A percentile compares a stretch with the other conserved stretches of the same genome.
phyloP scores from a whole-genome alignment of 2,113 vertebrate species.

The Forbesichthys papilliferus region DNA sequence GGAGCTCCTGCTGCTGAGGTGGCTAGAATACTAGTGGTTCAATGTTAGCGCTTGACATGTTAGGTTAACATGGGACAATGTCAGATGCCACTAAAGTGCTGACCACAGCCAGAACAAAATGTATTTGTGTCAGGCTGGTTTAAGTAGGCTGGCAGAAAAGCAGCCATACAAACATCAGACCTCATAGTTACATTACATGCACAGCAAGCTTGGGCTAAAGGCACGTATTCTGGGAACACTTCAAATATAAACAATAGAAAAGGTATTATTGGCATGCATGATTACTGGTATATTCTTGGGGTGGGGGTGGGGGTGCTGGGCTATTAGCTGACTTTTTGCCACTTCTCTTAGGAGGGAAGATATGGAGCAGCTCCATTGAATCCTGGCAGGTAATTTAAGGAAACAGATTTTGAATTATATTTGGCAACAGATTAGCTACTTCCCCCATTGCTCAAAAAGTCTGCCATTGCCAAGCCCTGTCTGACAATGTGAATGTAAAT shows the following conservation, averaged over 20 bases:
- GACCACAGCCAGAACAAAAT: conserved; percentile 56
- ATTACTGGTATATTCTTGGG: conserved; percentile 17
- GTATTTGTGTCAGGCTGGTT: conserved; percentile 57
- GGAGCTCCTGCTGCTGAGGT: too few species aligned
- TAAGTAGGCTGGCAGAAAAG: conserved; percentile 46
- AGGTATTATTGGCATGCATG: too few species aligned
- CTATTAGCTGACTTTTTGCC: conserved; percentile 61
- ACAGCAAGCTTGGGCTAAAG: too few species aligned
- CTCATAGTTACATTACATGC: too few species aligned
- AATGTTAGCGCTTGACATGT: conserved; percentile 26
- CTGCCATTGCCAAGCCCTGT: conserved; percentile 65
- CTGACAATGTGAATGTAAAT: conserved; percentile 71
- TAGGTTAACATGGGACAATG: conserved; percentile 43
- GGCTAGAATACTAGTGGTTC: too few species aligned
- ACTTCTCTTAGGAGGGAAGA: conserved; percentile 58
- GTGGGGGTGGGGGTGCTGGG: conserved; percentile 39
- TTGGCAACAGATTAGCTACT: conserved; percentile 74
- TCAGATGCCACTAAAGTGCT: conserved; percentile 64
- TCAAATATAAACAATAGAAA: too few species aligned
- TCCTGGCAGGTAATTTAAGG: conserved; percentile 74
- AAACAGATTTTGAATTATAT: conserved; percentile 77
- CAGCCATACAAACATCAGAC: conserved; percentile 18
- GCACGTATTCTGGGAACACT: too few species aligned
- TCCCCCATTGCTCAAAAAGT: conserved; percentile 61
- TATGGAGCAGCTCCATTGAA: conserved; percentile 66